Evolutionary conservation across 2,888 invertebrate species (phyloP), one percentile per base, ranked within the genome.

Genomic region (Pseudolycoriella hygida): DNA sequence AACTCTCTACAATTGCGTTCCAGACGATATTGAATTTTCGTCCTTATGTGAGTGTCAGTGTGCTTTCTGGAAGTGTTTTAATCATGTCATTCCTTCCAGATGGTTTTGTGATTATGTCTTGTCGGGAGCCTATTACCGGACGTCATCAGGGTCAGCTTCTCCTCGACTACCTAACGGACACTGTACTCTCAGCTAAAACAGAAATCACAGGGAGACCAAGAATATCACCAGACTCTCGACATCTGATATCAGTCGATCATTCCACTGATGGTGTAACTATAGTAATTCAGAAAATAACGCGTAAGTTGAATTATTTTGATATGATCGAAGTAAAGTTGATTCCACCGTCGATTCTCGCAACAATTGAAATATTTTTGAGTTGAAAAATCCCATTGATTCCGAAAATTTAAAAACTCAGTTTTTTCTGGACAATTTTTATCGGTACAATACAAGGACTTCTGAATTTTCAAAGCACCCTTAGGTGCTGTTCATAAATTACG

Each of bases 141-240:
- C 67, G 72, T 42, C 69, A 75, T 2, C 74, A 73, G 1, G 77
- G 78, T 1, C 79, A 81, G 60, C 61, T 82, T 32, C 64, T 80
- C 14, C 59, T 82, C 52, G 82, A 83, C 62, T 78, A 80, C 57
- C 64, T 82, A 49, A 81, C 80, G 2, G 81, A 82, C 59, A 73
- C 77, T 2, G 76, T 81, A 17, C 64, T 78, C 15, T 71, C 72
- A 19, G 72, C 73, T 49, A 76, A 74, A 54, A 68, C 75, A 2
- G 70, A 69, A 42, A 67, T 80, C 42, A 67, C 73, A 48, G 82
- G 82, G 2, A 66, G 66, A 44, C 80, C 80, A 1, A 71, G 71
- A 54, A 72, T 81, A 38, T 76, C 80, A 5, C 81, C 81, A 1
- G 80, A 82, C 60, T 78, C 78, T 19, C 66, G 78, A 48, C 72